Evolutionary conservation across 2,888 invertebrate genomes (phyloP), one percentile per base, ranked within the genome.

Genomic region (Euzophera pinguis): DNA sequence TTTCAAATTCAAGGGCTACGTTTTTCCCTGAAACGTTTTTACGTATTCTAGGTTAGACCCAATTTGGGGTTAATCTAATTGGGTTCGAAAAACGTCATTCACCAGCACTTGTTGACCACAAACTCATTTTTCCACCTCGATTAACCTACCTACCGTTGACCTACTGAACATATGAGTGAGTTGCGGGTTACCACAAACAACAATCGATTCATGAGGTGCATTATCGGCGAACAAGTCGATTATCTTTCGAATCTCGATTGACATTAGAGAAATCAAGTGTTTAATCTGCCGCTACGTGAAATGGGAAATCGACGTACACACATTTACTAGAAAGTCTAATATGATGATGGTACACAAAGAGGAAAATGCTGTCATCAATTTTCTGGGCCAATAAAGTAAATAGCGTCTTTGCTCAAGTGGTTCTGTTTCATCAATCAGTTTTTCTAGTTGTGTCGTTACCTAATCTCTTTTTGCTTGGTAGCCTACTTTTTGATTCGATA

Each of bases 141-240:
- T 63, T 62, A 63, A 56, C 63, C 61, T 45, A 59, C 45, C 55
- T 55, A 56, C 51, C 50, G 6, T 51, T 55, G 52, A 52, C 49
- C 39, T 14, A 45, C 45, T 45, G 1, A 43, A 41, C 47, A 49
- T 50, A 39, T 53, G 12, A 14, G 14, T 41, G 27, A 13, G 16
- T 37, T 38, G 49, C 14, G 29, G 49, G 29, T 5, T 8, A 13
- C 49, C 49, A 41, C 49, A 50, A 50, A 16, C 39, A 38, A 13
- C 37, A n/a, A 13, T 39, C 48, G 27, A 48, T 22, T 22, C 22
- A 22, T 48, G 13, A 13, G 9, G 48, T 48, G 37, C 14, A 48
- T 17, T 47, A 35, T 47, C 17, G 37, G 5, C 5, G 22, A 37
- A 22, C 49, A 14, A 38, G 13, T 39, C 27, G 47, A 39, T 38